These are phyloP conservation scores for Tipula helvola DNA, from an alignment of 2,888 invertebrate species.

Conservation along the genomic window DNA sequence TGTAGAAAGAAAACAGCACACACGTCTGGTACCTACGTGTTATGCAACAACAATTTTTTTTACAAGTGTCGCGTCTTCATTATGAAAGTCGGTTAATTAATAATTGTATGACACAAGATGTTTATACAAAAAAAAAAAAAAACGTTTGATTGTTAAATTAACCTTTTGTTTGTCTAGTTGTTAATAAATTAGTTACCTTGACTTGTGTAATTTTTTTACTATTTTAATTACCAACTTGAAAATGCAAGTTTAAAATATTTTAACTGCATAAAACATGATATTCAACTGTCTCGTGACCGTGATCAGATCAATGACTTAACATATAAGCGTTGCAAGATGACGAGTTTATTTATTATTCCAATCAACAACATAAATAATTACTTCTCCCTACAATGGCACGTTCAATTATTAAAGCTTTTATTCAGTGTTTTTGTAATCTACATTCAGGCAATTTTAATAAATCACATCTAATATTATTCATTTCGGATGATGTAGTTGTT, in stretches of 20 bases:
- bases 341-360: neutral
- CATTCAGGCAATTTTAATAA: neutral
- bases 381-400: too few relatives aligned
- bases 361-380: too few relatives aligned
- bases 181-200: neutral
- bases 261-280: neutral
- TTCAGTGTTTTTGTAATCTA: neutral
- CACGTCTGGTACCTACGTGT: too few relatives aligned
- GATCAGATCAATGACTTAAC: neutral
- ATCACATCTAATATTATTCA: neutral
- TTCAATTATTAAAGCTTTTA: neutral
- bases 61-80: neutral
- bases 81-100: neutral
- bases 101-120: neutral
- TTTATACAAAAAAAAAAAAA: neutral
- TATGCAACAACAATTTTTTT: neutral
- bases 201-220: neutral
- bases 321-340: too few relatives aligned
- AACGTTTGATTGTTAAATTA: neutral
- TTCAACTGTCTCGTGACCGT: neutral
- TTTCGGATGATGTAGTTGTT: neutral
- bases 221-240: neutral
- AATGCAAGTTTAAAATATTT: neutral
- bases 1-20: too few relatives aligned
- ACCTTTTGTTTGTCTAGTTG: neutral